Conservation (phyloP, 2,888 invertebrate species). For the Dryobotodes eremita region DNA sequence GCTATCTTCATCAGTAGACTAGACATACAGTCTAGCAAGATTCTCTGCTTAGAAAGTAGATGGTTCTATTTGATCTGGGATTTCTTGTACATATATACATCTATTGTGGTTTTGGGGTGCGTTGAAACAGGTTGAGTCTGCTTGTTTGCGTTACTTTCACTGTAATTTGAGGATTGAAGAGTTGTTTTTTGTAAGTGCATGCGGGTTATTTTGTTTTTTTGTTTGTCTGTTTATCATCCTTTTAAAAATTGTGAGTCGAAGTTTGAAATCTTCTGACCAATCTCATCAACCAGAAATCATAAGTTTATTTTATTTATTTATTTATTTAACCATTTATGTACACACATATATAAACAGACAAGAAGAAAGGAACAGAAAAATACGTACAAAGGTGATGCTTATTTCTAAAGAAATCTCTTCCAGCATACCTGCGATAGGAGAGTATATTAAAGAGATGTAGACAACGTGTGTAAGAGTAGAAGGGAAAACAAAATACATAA, state of each 20-base stretch:
- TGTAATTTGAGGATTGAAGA: slow-evolving; percentile 27
- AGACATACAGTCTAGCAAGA: slow-evolving; percentile 56
- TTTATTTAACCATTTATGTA: too few relatives aligned
- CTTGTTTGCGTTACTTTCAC: slow-evolving; percentile 46
- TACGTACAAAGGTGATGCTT: too few relatives aligned
- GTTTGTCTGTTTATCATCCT: slow-evolving; percentile 22
- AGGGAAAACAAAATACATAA: too few relatives aligned
- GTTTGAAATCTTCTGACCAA: not conserved
- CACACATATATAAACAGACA: too few relatives aligned
- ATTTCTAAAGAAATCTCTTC: too few relatives aligned
- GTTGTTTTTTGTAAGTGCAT: slow-evolving; percentile 27
- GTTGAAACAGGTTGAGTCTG: slow-evolving; percentile 43
- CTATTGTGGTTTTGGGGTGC: slow-evolving; percentile 51
- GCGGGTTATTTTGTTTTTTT: slow-evolving; percentile 6
- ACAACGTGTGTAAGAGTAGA: too few relatives aligned
- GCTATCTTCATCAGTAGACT: slow-evolving; percentile 62
- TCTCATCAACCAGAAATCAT: not conserved
- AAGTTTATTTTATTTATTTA: too few relatives aligned
- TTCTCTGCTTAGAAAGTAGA: slow-evolving; percentile 65
- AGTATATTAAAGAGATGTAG: too few relatives aligned
- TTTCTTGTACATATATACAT: slow-evolving; percentile 36
- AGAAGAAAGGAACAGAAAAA: too few relatives aligned
- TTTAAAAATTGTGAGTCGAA: slow-evolving; percentile 19
- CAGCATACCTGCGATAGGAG: too few relatives aligned
- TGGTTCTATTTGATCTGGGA: slow-evolving; percentile 60